A percentile compares a stretch with the other conserved stretches of the same genome.
Evolutionary conservation across 2,888 invertebrate genomes (phyloP).

Genomic region (Synanthedon myopaeformis): DNA sequence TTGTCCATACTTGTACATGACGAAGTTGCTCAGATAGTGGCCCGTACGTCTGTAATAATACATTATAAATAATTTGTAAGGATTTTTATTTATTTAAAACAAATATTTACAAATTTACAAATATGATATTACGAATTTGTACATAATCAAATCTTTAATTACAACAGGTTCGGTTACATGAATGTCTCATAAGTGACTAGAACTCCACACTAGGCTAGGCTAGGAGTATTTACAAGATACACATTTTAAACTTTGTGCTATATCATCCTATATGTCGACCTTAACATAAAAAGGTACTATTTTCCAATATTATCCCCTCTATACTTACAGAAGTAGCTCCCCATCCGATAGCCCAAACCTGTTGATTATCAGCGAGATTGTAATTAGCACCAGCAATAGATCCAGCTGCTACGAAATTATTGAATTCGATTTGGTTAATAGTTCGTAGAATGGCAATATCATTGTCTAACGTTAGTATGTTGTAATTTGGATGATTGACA

Average conservation of each 20-base stretch:
- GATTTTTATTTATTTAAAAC: too few relatives aligned
- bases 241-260: too few relatives aligned
- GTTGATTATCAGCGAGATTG: slow-evolving; percentile 25
- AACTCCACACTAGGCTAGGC: too few relatives aligned
- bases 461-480: slow-evolving; percentile 14
- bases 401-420: slow-evolving; percentile 15
- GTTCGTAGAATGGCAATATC: slow-evolving; percentile 40
- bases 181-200: too few relatives aligned
- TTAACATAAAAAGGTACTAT: too few relatives aligned
- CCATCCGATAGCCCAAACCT: slow-evolving; percentile 49
- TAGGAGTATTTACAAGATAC: too few relatives aligned
- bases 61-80: background rate
- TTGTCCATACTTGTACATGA: slow-evolving; percentile 24
- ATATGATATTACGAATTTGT: too few relatives aligned
- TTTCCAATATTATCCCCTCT: too few relatives aligned
- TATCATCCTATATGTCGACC: too few relatives aligned
- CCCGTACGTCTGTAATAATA: slow-evolving; percentile 18
- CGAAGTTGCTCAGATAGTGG: slow-evolving; percentile 22
- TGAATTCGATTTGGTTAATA: slow-evolving; percentile 15
- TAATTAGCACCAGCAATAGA: slow-evolving; percentile 26
- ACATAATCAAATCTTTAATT: too few relatives aligned
- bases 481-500: slow-evolving; percentile 31
- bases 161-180: too few relatives aligned
- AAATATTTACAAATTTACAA: too few relatives aligned
- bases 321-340: slow-evolving; percentile 28